Evolutionary conservation across 2,113 vertebrate genomes (phyloP), one percentile per base, ranked within the genome.

Genomic region (Aldabrachelys gigantea): DNA sequence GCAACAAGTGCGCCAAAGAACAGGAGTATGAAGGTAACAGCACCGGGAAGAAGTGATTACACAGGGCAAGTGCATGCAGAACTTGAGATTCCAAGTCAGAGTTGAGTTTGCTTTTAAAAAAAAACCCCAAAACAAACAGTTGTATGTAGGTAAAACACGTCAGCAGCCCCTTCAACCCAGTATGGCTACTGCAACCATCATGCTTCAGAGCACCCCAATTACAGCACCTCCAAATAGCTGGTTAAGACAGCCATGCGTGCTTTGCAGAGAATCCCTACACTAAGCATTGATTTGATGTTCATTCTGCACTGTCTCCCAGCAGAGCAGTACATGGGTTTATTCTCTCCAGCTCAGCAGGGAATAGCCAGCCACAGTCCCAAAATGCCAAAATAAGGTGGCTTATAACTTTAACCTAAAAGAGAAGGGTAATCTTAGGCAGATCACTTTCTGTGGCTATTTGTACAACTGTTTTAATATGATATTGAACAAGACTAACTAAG

Each of bases 51-150:
- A 72, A 22, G 69, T 2, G n/a, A 72, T 31, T 31, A 72, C 16
- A 9, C 22, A 72, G n/a, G 31, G 75, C 75, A 47, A 8, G 22
- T 11, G 41, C 5, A 1, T 41, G 41, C 75, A 47, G 38, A 44
- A 25, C 21, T 47, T 44, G 81, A 56, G 47, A 3, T 52, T 44
- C 22, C 76, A 5, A 10, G 47, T 47, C 59, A 44, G 85, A 75
- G 76, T 53, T 29, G 14, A 4, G 62, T n/a, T 1, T 0, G 27
- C 25, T 3, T 0, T 1, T 1, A 0, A 13, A 25, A 31, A 31
- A 35, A 31, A n/a, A 0, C 3, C 65, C 38, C 50, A 76, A 69
- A 72, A 65, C 80, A 10, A 6, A 19, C 0, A 0, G 35, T 10
- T 35, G 35, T 0, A 0, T 1, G 41, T 56, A 31, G 29, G 12